These are phyloP conservation scores for Patella ulyssiponensis DNA, from an alignment of 2,888 invertebrate species.

Conservation along the genomic window DNA sequence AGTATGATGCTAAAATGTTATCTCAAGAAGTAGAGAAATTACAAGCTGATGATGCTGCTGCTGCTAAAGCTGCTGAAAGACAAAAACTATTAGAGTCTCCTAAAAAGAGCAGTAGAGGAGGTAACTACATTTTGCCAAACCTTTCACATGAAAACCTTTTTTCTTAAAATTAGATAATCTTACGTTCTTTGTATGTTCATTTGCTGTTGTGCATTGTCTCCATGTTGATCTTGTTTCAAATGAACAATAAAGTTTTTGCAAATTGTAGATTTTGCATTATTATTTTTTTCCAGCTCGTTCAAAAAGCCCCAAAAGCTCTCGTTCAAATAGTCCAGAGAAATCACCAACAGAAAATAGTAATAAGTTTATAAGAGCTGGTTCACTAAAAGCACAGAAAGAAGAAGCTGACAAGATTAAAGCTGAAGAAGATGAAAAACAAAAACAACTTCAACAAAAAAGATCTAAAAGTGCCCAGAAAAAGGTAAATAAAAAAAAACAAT, in stretches of 20 bases:
- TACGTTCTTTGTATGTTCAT: too few species aligned
- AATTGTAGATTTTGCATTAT: neutral
- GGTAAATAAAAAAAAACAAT: constrained; percentile 37
- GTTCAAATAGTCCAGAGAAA: constrained; percentile 57
- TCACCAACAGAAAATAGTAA: constrained; percentile 45
- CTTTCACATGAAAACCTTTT: too few species aligned
- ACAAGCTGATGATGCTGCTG: constrained; percentile 60
- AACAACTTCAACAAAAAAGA: constrained; percentile 56
- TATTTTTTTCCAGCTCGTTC: constrained; percentile 39
- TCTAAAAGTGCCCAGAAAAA: constrained; percentile 60
- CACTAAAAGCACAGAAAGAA: constrained; percentile 67
- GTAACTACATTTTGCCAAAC: too few species aligned
- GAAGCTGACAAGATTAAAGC: constrained; percentile 63
- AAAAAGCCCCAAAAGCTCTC: constrained; percentile 59
- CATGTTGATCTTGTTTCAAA: too few species aligned
- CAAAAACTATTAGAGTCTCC: neutral
- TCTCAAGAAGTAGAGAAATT: constrained; percentile 66
- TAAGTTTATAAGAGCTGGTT: constrained; percentile 62
- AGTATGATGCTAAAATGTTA: constrained; percentile 66
- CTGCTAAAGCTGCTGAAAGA: constrained; percentile 50
- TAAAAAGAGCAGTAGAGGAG: neutral
- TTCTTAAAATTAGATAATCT: too few species aligned
- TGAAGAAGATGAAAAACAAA: constrained; percentile 69
- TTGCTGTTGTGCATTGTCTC: too few species aligned
- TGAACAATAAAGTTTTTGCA: too few species aligned